A percentile compares a stretch with the other conserved stretches of the same genome.
Conservation (phyloP, 2,888 invertebrate species). For the Nebria brevicollis region DNA sequence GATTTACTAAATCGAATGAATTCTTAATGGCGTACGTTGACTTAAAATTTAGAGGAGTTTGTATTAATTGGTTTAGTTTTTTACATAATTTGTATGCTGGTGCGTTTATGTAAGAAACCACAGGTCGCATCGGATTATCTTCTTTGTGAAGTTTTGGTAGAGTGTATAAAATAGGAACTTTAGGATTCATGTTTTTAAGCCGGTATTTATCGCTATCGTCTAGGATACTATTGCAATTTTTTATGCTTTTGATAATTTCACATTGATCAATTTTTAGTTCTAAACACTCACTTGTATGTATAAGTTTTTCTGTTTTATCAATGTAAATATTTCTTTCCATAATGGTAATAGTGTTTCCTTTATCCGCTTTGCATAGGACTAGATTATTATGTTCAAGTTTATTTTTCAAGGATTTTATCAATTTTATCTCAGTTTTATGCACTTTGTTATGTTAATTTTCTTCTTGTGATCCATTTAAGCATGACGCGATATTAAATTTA, state of each 20-base stretch:
- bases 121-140: slow-evolving; percentile 19
- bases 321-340: too few species aligned
- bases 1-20: slow-evolving; percentile 14
- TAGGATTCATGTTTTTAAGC: slow-evolving; percentile 28
- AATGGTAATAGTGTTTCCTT: too few species aligned
- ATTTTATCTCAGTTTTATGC: too few species aligned
- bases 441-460: too few species aligned
- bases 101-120: slow-evolving; percentile 18
- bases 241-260: too few species aligned
- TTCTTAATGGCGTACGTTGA: slow-evolving; percentile 18
- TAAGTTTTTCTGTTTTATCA: too few species aligned
- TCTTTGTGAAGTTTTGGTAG: slow-evolving; percentile 27
- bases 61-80: slow-evolving; percentile 13
- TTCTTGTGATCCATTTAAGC: too few species aligned
- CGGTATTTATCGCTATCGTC: slow-evolving; percentile 6
- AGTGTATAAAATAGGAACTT: slow-evolving; percentile 19
- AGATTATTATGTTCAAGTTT: too few species aligned
- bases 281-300: too few species aligned
- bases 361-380: too few species aligned
- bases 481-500: background rate
- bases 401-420: too few species aligned
- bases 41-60: slow-evolving; percentile 10
- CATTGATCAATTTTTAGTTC: too few species aligned
- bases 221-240: background rate
- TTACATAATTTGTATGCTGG: slow-evolving; percentile 25